These are phyloP conservation scores for Eidolon dupreanum DNA, from an alignment of 2,797 vertebrate genomes.

Conservation along the genomic window DNA sequence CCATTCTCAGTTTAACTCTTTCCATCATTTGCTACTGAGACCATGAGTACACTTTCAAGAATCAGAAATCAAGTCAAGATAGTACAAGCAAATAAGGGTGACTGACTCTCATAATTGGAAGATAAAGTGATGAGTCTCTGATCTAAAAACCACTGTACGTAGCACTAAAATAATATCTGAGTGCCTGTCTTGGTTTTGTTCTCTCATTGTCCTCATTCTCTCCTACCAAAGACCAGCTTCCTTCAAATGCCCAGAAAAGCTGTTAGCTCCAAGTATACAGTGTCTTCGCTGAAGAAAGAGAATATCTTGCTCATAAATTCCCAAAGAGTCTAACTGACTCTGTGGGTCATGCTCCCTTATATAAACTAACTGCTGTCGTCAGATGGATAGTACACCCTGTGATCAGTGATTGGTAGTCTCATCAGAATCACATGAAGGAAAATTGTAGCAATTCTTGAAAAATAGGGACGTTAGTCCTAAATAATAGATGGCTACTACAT, in stretches of 20 bases:
- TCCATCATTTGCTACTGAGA: not conserved
- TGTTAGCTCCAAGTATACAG: not conserved
- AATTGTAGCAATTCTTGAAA: not conserved
- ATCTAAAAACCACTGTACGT: not conserved
- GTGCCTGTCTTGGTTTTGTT: not conserved
- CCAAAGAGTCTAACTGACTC: not conserved
- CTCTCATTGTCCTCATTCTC: not conserved
- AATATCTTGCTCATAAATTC: not conserved
- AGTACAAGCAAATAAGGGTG: not conserved
- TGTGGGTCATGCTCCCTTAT: not conserved
- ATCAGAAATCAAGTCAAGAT: constrained; percentile 18
- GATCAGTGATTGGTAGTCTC: not conserved
- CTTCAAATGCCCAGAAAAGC: not conserved
- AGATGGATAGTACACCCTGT: not conserved
- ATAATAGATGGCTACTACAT: not conserved
- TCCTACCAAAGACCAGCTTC: not conserved
- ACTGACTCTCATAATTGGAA: not conserved
- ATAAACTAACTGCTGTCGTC: not conserved
- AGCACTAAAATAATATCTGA: not conserved
- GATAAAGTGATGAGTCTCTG: not conserved
- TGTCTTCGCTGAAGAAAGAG: not conserved
- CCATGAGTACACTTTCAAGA: not conserved
- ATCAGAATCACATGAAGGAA: not conserved
- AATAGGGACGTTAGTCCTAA: not conserved
- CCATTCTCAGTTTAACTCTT: not conserved